phyloP scores from a whole-genome alignment of 2,797 vertebrate species.

The Dipus sagitta region DNA sequence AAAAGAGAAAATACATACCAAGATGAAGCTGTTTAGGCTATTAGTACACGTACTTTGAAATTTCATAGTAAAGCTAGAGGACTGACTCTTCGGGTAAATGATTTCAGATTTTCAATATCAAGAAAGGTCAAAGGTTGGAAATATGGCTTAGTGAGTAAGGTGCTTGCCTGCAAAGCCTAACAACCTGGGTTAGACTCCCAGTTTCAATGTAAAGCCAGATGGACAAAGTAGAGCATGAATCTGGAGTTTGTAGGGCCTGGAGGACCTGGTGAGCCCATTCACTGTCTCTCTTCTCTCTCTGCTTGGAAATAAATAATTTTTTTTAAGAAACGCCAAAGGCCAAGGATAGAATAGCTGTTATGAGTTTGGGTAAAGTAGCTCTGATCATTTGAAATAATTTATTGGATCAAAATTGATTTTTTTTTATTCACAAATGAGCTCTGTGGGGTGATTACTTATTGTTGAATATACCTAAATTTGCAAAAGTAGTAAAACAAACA shows the following conservation, averaged over 20 bases:
- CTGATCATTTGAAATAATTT: slow-evolving; percentile 43
- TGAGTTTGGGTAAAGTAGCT: background rate
- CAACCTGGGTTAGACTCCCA: too few species aligned
- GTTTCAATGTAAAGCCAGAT: too few species aligned
- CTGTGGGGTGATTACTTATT: slow-evolving; percentile 17
- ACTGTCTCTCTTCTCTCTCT: too few species aligned
- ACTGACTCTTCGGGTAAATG: slow-evolving; percentile 54
- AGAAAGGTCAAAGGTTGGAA: background rate
- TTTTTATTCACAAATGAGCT: background rate
- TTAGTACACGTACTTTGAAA: slow-evolving; percentile 21
- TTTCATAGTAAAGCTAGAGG: slow-evolving; percentile 35
- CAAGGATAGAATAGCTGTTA: background rate
- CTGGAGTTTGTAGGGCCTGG: too few species aligned
- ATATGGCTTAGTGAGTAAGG: too few species aligned
- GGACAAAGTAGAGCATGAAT: too few species aligned
- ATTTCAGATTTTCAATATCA: slow-evolving; percentile 51
- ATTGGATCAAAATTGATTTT: slow-evolving; percentile 49
- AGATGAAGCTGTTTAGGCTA: slow-evolving; percentile 26
- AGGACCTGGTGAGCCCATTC: too few species aligned
- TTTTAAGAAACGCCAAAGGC: background rate
- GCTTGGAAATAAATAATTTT: too few species aligned
- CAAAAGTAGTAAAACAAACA: slow-evolving; percentile 60
- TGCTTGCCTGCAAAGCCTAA: too few species aligned
- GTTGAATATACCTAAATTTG: slow-evolving; percentile 41
- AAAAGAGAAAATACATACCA: slow-evolving; percentile 56